Conservation (phyloP, 1,140 invertebrate species). For the Meloidogyne chitwoodi region DNA sequence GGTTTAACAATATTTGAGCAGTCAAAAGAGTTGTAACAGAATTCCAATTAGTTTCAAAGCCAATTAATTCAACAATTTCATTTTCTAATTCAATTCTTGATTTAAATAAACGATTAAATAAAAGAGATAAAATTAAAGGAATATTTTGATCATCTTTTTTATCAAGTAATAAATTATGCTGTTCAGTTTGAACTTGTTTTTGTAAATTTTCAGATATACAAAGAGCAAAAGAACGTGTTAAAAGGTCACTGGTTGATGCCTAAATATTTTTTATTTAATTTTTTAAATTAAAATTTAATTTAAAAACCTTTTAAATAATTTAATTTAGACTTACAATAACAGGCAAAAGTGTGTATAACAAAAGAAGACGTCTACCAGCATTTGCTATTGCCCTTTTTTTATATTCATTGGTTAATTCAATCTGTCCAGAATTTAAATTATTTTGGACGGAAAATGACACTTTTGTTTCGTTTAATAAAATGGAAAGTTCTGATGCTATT, state of each 20-base stretch:
- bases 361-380: not conserved
- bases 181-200: conserved; percentile 7
- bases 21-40: conserved; percentile 18
- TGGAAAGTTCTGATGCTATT: conserved; percentile 29
- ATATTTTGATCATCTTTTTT: not conserved
- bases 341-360: not conserved
- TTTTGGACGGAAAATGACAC: not conserved
- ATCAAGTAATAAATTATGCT: not conserved
- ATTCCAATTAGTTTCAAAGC: conserved; percentile 35
- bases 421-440: too few relatives aligned
- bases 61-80: conserved; percentile 19
- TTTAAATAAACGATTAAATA: conserved; percentile 9
- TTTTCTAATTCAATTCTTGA: conserved; percentile 21
- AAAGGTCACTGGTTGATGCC: conserved; percentile 2
- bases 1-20: conserved; percentile 37
- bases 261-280: not conserved
- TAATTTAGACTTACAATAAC: not conserved
- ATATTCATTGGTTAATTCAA: not conserved
- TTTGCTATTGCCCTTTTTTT: not conserved
- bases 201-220: conserved; percentile 38
- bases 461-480: conserved; percentile 13
- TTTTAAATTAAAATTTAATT: not conserved
- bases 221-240: conserved; percentile 38
- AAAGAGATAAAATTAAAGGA: conserved; percentile 1
- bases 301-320: not conserved